Base-by-base conservation (phyloP, 2,888 invertebrate genomes). In the Oscheius sp. region DNA sequence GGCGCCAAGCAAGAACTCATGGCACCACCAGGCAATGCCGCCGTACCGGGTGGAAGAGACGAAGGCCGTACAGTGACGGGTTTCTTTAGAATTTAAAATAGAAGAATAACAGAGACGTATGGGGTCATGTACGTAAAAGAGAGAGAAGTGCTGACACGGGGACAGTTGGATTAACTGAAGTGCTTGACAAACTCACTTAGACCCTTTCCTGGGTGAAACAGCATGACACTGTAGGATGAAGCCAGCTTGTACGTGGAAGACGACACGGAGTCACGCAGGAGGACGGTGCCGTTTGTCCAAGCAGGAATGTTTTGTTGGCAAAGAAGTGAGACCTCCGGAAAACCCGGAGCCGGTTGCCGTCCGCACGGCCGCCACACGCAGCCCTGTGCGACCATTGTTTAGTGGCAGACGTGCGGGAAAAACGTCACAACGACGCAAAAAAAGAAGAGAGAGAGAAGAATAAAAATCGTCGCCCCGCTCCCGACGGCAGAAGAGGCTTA, bases 201-300 rank as follows among this genome's bases (percentile, higher is more conserved):
- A 53, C 79, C 79, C 73, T 77, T 79, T 3, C 77, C 79, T 61
- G 79, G 77, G 55, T 76, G 75, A 61, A 79, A 79, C 52, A 79
- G 69, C 79, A 79, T 76, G 52, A 77, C 76, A 76, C 76, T 79
- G 74, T 74, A 79, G 70, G 74, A 69, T 73, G 74, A 74, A 56
- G 77, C 76, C 76, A 79, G 79, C 58, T 76, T 75, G 66, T 52
- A 61, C 61, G 21, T n/a, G 13, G 66, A 52, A 29, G 52, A 66
- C 25, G 52, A 49, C 66, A 52, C 66, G 66, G 61, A 61, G 61
- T 61, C 61, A 61, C 61, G 61, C 23, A 61, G 9, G 59, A 59
- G 27, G 45, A 27, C 25, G 59, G 61, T 25, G 53, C 18, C 43
- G 43, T 43, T 53, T 53, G 35, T 69, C 52, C 52, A 43, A 49